phyloP scores from a whole-genome alignment of 2,113 vertebrate species.

The Kryptolebias marmoratus region DNA sequence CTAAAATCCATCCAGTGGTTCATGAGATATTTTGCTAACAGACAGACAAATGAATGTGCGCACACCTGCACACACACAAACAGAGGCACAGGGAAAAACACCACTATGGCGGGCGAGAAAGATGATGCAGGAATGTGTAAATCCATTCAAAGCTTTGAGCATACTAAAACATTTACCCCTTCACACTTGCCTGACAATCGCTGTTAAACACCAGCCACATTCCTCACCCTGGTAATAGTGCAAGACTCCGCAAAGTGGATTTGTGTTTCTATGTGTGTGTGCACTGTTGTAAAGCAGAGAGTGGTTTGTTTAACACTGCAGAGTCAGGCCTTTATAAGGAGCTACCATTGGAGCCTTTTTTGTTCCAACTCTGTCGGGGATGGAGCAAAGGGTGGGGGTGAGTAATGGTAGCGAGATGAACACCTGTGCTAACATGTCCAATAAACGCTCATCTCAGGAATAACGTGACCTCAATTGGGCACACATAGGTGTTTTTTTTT shows the following conservation, averaged over 20 bases:
- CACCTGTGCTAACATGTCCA: slow-evolving; percentile 76
- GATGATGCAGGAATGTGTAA: slow-evolving; percentile 23
- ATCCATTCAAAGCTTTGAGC: slow-evolving; percentile 21
- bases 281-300: slow-evolving; percentile 15
- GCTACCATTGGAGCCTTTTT: slow-evolving; percentile 34
- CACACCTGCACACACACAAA: too few relatives aligned
- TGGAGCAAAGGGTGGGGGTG: background rate
- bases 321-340: slow-evolving; percentile 46
- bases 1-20: too few relatives aligned
- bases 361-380: slow-evolving; percentile 28
- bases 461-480: slow-evolving; percentile 49
- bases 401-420: slow-evolving; percentile 26
- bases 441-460: slow-evolving; percentile 54
- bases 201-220: slow-evolving; percentile 57
- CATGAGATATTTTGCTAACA: too few relatives aligned
- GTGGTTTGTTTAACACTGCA: slow-evolving; percentile 53
- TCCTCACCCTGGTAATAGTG: slow-evolving; percentile 70
- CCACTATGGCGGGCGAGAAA: background rate
- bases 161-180: slow-evolving; percentile 39
- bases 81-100: background rate
- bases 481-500: slow-evolving; percentile 8
- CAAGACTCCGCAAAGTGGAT: slow-evolving; percentile 40
- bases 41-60: too few relatives aligned
- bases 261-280: slow-evolving; percentile 19
- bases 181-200: slow-evolving; percentile 62